Base-by-base conservation (phyloP, 2,888 invertebrate genomes). In the Celastrina argiolus region DNA sequence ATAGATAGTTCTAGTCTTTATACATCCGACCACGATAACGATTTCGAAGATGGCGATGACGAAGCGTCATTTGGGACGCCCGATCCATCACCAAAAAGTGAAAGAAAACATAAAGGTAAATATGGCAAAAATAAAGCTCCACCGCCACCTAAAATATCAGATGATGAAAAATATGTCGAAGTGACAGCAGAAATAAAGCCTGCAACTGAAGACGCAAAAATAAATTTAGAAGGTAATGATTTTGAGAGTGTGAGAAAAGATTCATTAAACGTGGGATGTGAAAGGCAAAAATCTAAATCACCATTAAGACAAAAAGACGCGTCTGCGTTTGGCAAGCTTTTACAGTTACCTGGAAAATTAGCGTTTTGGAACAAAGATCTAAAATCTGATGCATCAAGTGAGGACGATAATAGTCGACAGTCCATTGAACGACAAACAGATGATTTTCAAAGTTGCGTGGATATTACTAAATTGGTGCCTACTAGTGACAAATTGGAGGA, bases 281-380 rank as follows among this genome's bases (percentile, higher is more conserved):
- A 74, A 64, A 78, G 84, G 2, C 84, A 85, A 65, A 87, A 86
- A 74, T 84, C 85, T 2, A 87, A 85, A 78, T 88, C 89, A 2
- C 88, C 88, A 0, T 76, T 73, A 8, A 78, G 80, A 69, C 71
- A 78, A 2, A 88, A 85, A 78, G 77, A 76, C 64, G 74, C 73
- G 71, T 82, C 84, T 8, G 81, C 87, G n/a, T 80, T 92, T 61
- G 82, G 85, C 22, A 90, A 85, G 79, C 74, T 93, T 68, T 84
- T 93, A 68, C 92, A 92, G 69, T 77, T 93, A 65, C 92, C 93
- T 7, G 87, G 90, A 71, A 93, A 92, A 82, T 81, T 93, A 68
- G 91, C 86, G 45, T 92, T 93, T 80, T 93, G 93, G 92, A 82
- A 90, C 72, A 92, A 88, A 81, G 91, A 91, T 76, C 68, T 74